phyloP scores from a whole-genome alignment of 1,140 invertebrate species.

The Drosophila nigrodunni region DNA sequence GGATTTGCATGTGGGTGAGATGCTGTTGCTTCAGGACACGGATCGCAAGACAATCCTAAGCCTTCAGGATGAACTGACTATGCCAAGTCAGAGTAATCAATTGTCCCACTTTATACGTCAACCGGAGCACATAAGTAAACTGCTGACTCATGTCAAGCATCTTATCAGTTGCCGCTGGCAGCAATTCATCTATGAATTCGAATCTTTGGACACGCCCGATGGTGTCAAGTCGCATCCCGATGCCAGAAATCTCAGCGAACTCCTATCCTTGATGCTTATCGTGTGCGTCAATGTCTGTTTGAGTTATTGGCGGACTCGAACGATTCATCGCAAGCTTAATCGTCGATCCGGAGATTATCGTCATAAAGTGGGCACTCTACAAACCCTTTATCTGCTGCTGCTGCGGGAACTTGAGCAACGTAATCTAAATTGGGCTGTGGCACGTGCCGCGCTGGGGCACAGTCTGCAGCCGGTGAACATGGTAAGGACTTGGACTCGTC shows the following conservation, averaged over 20 bases:
- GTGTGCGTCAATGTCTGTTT: conserved; percentile 71
- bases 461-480: conserved; percentile 85
- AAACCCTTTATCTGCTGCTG: conserved; percentile 76
- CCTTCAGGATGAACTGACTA: conserved; percentile 41
- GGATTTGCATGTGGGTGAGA: conserved; percentile 89
- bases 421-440: conserved; percentile 69
- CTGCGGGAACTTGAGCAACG: conserved; percentile 82
- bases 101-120: conserved; percentile 85
- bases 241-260: conserved; percentile 62
- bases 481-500: conserved; percentile 60
- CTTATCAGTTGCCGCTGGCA: conserved; percentile 91
- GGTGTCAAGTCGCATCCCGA: conserved; percentile 45
- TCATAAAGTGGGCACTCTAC: conserved; percentile 45
- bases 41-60: conserved; percentile 42
- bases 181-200: conserved; percentile 91
- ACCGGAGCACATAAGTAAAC: conserved; percentile 88
- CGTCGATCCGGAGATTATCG: conserved; percentile 51
- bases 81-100: conserved; percentile 33
- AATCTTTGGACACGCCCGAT: conserved; percentile 89
- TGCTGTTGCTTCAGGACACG: conserved; percentile 87
- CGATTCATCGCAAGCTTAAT: conserved; percentile 48
- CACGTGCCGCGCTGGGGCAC: conserved; percentile 71
- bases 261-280: conserved; percentile 70
- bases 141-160: conserved; percentile 89
- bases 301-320: conserved; percentile 61